These are phyloP conservation scores for Sisyra terminalis DNA, from an alignment of 2,888 invertebrate genomes.

Conservation along the genomic window DNA sequence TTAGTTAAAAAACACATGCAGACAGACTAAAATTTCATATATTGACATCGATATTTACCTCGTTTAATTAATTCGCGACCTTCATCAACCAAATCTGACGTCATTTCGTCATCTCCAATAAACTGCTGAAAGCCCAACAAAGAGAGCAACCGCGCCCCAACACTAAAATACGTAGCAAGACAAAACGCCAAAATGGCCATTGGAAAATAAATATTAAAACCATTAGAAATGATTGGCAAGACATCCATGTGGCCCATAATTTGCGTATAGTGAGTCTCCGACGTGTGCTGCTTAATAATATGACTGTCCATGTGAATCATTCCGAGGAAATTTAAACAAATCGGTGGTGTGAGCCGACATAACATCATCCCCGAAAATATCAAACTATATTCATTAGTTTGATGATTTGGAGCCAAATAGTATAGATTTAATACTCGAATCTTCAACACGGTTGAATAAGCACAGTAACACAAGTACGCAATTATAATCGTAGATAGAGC, in stretches of 20 bases:
- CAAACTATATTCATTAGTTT: conserved; percentile 96
- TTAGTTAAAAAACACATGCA: too few relatives aligned
- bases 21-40: too few relatives aligned
- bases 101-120: conserved; percentile 84
- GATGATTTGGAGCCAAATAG: conserved; percentile 92
- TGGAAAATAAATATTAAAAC: conserved; percentile 98
- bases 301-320: conserved; percentile 97
- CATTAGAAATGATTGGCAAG: conserved; percentile 87
- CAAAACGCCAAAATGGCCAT: conserved; percentile 91
- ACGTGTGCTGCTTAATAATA: conserved; percentile 57
- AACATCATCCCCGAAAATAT: conserved; percentile 98
- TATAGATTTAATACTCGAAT: conserved; percentile 92
- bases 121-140: conserved; percentile 95
- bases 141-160: conserved; percentile 81
- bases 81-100: conserved; percentile 84
- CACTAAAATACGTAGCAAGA: conserved; percentile 81
- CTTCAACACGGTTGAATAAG: conserved; percentile 94
- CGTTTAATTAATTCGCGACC: conserved; percentile 82
- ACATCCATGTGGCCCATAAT: conserved; percentile 99
- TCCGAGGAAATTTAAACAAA: conserved; percentile 96
- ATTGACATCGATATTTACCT: conserved; percentile 35
- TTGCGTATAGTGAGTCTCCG: conserved; percentile 91
- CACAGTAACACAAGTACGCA: conserved; percentile 91
- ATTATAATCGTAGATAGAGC: conserved; percentile 79
- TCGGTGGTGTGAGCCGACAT: conserved; percentile 91